These are phyloP conservation scores for Burhinus oedicnemus DNA, from an alignment of 2,113 vertebrate species.

Conservation along the genomic window DNA sequence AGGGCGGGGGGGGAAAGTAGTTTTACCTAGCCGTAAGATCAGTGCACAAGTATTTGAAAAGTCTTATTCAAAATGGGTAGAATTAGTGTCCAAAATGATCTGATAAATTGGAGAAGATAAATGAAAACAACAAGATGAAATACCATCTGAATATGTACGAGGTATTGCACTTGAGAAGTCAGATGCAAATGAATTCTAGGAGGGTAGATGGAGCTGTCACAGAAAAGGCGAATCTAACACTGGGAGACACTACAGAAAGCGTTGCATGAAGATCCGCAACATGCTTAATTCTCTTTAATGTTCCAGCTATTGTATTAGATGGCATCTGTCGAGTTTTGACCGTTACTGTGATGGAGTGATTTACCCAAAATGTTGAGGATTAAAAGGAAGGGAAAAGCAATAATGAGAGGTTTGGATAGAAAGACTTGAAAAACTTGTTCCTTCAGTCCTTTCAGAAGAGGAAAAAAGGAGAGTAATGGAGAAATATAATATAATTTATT, in stretches of 20 bases:
- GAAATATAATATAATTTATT: background rate
- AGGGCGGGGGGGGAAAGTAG: no score
- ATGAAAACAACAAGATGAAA: background rate
- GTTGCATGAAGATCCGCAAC: background rate
- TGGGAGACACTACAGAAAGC: background rate
- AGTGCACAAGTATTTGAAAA: background rate
- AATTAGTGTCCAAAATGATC: background rate
- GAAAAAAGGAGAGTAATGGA: background rate
- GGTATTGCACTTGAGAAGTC: background rate
- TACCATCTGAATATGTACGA: background rate
- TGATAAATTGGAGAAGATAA: background rate
- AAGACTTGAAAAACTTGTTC: background rate
- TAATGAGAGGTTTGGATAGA: background rate
- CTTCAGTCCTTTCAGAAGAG: background rate
- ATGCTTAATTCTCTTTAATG: background rate
- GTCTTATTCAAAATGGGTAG: background rate
- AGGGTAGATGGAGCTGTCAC: background rate
- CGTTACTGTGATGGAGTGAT: background rate
- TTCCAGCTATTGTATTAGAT: background rate
- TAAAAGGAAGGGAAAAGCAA: background rate
- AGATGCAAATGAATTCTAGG: background rate
- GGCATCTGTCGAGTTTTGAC: background rate
- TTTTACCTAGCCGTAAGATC: background rate
- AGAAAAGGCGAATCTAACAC: background rate
- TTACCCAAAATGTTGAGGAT: background rate